phyloP scores from a whole-genome alignment of 1,140 invertebrate genomes.

The Aphelenchoides avenae region DNA sequence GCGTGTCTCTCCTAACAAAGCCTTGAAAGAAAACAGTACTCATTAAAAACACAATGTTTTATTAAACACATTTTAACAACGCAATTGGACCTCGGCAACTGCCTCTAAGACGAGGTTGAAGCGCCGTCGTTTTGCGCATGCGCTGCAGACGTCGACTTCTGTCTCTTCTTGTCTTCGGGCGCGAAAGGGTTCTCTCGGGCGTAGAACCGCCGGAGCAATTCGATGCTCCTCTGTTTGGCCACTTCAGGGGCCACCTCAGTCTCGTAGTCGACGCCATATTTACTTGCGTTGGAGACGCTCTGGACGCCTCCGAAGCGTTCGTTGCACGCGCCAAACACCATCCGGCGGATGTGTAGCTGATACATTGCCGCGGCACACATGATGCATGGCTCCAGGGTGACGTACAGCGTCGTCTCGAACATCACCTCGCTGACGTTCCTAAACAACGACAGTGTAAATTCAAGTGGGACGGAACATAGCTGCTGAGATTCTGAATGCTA shows the following conservation, averaged over 20 bases:
- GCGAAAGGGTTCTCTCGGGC: conserved; percentile 38
- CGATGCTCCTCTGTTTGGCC: conserved; percentile 24
- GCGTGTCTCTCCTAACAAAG: too few species aligned
- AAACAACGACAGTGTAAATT: too few species aligned
- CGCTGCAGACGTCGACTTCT: too few species aligned
- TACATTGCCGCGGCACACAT: conserved; percentile 83
- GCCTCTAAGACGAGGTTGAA: too few species aligned
- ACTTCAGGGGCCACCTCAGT: conserved; percentile 34
- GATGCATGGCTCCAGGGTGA: conserved; percentile 96
- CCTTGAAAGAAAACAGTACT: too few species aligned
- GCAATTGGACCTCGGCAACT: too few species aligned
- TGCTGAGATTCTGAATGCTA: background rate
- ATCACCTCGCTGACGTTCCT: too few species aligned
- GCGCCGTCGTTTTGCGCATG: too few species aligned
- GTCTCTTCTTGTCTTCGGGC: conserved; percentile 40
- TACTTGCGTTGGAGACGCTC: conserved; percentile 67
- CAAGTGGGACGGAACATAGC: background rate
- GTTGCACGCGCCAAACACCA: conserved; percentile 88
- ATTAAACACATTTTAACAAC: too few species aligned
- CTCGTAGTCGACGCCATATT: conserved; percentile 45
- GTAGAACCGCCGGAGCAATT: conserved; percentile 34
- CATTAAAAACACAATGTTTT: too few species aligned
- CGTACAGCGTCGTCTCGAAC: conserved; percentile 71
- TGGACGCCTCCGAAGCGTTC: conserved; percentile 90
- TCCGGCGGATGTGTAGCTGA: conserved; percentile 70